Conservation (phyloP, 2,797 vertebrate species). For the Galago senegalensis region DNA sequence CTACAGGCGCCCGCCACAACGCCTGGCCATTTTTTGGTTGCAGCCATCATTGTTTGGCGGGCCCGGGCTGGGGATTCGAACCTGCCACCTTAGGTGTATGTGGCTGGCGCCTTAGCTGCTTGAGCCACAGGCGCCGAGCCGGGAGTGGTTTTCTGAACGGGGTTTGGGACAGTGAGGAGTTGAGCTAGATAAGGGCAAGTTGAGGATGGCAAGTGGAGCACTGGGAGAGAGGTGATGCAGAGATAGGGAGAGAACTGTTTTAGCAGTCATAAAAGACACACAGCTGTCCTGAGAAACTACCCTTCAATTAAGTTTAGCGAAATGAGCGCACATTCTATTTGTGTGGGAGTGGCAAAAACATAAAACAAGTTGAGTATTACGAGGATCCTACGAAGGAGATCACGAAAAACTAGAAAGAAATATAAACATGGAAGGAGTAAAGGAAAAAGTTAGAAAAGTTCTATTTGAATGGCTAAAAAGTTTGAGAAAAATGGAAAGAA, state of each 20-base stretch:
- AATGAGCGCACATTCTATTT: not conserved
- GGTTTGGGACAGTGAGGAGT: not conserved
- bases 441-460: slow-evolving; percentile 14
- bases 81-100: too few species aligned
- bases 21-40: too few species aligned
- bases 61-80: too few species aligned
- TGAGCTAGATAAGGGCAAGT: not conserved
- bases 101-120: too few species aligned
- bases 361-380: not conserved
- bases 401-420: not conserved
- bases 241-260: not conserved
- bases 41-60: too few species aligned
- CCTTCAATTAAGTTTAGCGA: not conserved
- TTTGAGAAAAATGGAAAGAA: slow-evolving; percentile 4
- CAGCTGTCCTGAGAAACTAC: not conserved
- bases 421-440: not conserved
- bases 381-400: not conserved
- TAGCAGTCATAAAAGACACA: not conserved
- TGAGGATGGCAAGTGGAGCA: not conserved
- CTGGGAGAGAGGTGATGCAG: not conserved
- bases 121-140: too few species aligned
- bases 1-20: too few species aligned
- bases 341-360: not conserved
- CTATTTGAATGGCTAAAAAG: not conserved
- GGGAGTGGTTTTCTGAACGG: not conserved